A percentile compares a stretch with the other conserved stretches of the same genome.
phyloP scores from a whole-genome alignment of 1,140 invertebrate genomes.

The Cotesia typhae region DNA sequence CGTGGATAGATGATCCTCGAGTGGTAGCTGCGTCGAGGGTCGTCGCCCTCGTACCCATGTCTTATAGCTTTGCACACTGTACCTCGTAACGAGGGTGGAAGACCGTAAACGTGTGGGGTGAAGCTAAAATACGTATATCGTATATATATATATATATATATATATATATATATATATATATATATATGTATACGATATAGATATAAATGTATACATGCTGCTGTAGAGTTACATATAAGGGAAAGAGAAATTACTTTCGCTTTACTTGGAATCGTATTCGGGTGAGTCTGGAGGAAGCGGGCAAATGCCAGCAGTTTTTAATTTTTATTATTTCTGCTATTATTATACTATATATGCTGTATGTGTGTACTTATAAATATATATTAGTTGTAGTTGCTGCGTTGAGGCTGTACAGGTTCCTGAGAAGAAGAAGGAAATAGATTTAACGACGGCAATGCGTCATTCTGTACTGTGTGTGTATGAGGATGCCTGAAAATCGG shows the following conservation, averaged over 20 bases:
- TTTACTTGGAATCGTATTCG: too few relatives aligned
- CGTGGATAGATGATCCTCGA: background rate
- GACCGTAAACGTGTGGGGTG: background rate
- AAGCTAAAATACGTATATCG: background rate
- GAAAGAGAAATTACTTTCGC: background rate
- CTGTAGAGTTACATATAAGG: background rate
- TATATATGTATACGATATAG: too few relatives aligned
- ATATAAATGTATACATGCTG: too few relatives aligned
- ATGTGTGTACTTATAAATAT: conserved; percentile 3
- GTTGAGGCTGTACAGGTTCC: conserved; percentile 13
- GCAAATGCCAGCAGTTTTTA: too few relatives aligned
- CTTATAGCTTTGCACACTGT: conserved; percentile 3
- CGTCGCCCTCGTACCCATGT: conserved; percentile 6
- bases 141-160: too few relatives aligned
- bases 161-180: too few relatives aligned
- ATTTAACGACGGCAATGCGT: background rate
- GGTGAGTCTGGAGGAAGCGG: too few relatives aligned
- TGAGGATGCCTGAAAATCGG: background rate
- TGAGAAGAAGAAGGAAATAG: conserved; percentile 8
- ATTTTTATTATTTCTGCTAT: too few relatives aligned
- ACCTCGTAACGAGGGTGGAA: conserved; percentile 6
- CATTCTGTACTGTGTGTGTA: conserved; percentile 15
- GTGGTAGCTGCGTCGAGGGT: background rate
- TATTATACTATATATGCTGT: too few relatives aligned
- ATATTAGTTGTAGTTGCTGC: background rate